phyloP scores from a whole-genome alignment of 2,797 vertebrate genomes.

The Gephyroberyx darwinii region DNA sequence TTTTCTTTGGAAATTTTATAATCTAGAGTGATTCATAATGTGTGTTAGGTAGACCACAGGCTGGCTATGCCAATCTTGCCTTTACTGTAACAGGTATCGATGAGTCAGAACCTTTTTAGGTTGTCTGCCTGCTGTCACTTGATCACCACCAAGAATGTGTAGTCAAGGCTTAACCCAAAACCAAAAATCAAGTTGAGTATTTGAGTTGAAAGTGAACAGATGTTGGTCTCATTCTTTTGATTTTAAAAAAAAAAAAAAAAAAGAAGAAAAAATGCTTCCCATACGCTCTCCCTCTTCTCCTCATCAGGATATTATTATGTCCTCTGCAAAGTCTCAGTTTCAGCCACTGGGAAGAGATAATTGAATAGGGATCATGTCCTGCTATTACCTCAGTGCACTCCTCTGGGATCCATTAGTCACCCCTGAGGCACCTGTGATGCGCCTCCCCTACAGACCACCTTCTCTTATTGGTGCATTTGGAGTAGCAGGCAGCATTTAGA shows the following conservation, averaged over 20 bases:
- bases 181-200: not conserved
- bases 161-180: not conserved
- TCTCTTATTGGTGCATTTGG: slow-evolving; percentile 7
- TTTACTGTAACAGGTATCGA: not conserved
- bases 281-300: not conserved
- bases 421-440: slow-evolving; percentile 7
- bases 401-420: slow-evolving; percentile 25
- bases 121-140: slow-evolving; percentile 9
- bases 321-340: not conserved
- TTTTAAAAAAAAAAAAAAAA: not conserved
- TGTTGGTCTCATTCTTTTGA: slow-evolving; percentile 5
- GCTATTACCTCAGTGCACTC: slow-evolving; percentile 22
- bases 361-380: slow-evolving; percentile 19
- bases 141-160: not conserved
- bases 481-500: slow-evolving; percentile 35
- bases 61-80: not conserved
- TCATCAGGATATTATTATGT: not conserved
- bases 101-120: not conserved
- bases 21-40: not conserved
- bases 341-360: not conserved
- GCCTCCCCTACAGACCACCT: slow-evolving; percentile 14
- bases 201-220: slow-evolving; percentile 27
- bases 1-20: not conserved
- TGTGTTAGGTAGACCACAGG: not conserved
- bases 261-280: slow-evolving; percentile 21